These are phyloP conservation scores for Notamacropus eugenii DNA, from an alignment of 2,797 vertebrate genomes.

Conservation along the genomic window DNA sequence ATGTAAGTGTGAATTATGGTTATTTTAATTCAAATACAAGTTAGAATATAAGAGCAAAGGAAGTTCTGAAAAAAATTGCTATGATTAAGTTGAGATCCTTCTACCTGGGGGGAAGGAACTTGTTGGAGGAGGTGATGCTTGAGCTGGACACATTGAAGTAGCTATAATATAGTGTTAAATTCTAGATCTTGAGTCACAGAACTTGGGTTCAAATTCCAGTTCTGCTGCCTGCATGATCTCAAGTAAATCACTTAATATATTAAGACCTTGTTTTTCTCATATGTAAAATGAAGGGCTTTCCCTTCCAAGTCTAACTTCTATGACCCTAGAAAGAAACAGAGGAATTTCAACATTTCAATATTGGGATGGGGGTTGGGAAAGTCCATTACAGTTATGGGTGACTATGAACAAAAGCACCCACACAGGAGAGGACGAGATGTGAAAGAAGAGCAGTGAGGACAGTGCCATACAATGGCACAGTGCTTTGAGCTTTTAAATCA, in stretches of 20 bases:
- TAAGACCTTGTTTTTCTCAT: constrained; percentile 27
- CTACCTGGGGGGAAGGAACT: background rate
- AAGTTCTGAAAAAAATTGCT: background rate
- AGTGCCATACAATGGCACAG: background rate
- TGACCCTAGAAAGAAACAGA: background rate
- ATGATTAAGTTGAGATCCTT: background rate
- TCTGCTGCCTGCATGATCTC: constrained; percentile 27
- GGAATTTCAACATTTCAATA: background rate
- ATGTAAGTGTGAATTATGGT: background rate
- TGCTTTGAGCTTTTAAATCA: background rate
- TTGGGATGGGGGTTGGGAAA: background rate
- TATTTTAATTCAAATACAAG: background rate
- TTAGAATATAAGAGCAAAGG: background rate
- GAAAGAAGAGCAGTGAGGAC: background rate
- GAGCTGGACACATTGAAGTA: background rate
- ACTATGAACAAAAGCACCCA: background rate
- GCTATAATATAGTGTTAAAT: background rate
- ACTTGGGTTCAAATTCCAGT: constrained; percentile 7
- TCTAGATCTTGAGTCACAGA: background rate
- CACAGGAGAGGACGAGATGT: background rate
- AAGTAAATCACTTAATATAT: background rate
- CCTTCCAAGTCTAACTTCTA: background rate
- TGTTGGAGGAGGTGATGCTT: background rate
- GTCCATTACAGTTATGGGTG: background rate
- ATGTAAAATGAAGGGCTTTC: constrained; percentile 36